A percentile compares a stretch with the other conserved stretches of the same genome.
Evolutionary conservation across 1,140 invertebrate species (phyloP).

Genomic region (Drosophila seguyi): DNA sequence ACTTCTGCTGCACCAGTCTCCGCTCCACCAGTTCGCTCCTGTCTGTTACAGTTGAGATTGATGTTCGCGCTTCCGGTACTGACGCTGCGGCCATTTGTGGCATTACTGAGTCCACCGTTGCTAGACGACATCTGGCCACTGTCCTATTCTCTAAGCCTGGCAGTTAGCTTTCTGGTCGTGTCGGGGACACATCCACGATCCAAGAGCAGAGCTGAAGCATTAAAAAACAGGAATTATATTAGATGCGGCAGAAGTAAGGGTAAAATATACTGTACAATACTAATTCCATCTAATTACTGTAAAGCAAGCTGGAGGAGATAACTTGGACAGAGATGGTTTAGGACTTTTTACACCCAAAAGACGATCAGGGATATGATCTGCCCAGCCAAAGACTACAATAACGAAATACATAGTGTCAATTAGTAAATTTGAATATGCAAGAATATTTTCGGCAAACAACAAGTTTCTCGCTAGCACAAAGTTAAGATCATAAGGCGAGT

Average conservation of each 20-base stretch:
- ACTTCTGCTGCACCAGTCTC: conserved; percentile 31
- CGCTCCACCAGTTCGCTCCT: conserved; percentile 7
- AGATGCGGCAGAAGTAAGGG: not conserved
- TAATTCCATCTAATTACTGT: not conserved
- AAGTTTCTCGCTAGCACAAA: too few species aligned
- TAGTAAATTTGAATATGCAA: not conserved
- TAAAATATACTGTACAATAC: not conserved
- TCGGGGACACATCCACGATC: conserved; percentile 15
- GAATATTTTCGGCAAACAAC: too few species aligned
- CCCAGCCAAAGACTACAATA: not conserved
- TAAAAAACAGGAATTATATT: conserved; percentile 6
- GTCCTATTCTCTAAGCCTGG: conserved; percentile 38
- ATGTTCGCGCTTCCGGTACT: conserved; percentile 77
- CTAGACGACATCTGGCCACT: conserved; percentile 68
- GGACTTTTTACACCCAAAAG: not conserved
- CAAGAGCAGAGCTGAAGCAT: conserved; percentile 9
- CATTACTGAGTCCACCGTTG: conserved; percentile 77
- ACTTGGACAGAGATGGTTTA: not conserved
- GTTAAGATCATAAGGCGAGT: not conserved
- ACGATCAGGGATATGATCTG: not conserved
- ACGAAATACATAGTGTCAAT: not conserved
- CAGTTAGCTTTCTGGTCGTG: conserved; percentile 2
- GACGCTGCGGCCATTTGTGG: conserved; percentile 80
- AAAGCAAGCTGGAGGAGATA: not conserved
- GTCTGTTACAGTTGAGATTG: conserved; percentile 58